phyloP scores from a whole-genome alignment of 2,888 invertebrate genomes.

The Agrochola circellaris region DNA sequence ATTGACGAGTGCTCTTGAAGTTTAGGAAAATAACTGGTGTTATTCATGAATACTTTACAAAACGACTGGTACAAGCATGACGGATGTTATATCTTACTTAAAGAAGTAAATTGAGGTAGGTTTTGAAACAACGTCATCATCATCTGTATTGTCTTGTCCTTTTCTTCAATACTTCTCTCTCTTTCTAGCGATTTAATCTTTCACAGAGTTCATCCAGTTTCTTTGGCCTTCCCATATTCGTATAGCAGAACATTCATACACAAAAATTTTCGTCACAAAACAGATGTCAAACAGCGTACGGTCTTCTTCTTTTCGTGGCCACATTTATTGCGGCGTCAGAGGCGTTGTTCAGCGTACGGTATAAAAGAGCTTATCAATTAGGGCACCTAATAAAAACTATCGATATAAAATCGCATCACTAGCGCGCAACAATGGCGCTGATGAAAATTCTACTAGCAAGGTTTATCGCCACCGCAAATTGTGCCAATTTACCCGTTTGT shows the following conservation, averaged over 20 bases:
- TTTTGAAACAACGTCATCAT: not conserved
- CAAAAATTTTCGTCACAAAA: not conserved
- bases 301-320: not conserved
- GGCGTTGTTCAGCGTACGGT: not conserved
- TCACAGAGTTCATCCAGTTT: not conserved
- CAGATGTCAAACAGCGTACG: not conserved
- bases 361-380: slow-evolving; percentile 14
- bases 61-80: not conserved
- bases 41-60: not conserved
- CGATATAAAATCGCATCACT: slow-evolving; percentile 52
- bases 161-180: not conserved
- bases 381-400: slow-evolving; percentile 19
- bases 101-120: not conserved
- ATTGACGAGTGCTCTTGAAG: slow-evolving; percentile 10
- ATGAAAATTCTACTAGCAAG: slow-evolving; percentile 60
- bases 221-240: not conserved
- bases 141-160: not conserved
- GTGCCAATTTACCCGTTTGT: slow-evolving; percentile 61
- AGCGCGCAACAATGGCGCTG: slow-evolving; percentile 58
- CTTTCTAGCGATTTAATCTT: not conserved
- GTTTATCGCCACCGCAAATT: slow-evolving; percentile 61
- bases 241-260: not conserved
- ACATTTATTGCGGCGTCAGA: not conserved
- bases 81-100: not conserved
- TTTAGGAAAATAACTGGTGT: slow-evolving; percentile 7